Conservation (phyloP, 2,113 vertebrate species). For the Trinectes maculatus region DNA sequence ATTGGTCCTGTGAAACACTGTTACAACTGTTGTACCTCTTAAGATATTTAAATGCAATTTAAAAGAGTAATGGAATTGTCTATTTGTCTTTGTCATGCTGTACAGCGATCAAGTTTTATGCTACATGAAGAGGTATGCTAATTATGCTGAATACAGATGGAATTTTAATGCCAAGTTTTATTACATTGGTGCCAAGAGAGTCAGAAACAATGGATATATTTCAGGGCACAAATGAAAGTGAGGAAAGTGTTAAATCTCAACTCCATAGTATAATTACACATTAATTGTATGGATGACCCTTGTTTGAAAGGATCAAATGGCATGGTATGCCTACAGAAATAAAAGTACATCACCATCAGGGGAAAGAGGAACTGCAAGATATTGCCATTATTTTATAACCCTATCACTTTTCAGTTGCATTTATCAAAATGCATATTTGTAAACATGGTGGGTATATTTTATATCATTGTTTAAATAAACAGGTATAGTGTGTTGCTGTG, state of each 20-base stretch:
- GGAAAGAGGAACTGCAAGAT: no score
- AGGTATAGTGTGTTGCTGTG: not conserved
- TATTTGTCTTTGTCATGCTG: not conserved
- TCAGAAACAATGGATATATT: no score
- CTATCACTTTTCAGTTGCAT: constrained; percentile 7
- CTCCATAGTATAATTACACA: not conserved
- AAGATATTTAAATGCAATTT: constrained; percentile 21
- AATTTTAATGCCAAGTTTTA: not conserved
- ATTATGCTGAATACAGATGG: not conserved
- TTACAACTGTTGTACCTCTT: not conserved
- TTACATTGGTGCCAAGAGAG: constrained; percentile 16
- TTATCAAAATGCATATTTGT: constrained; percentile 28
- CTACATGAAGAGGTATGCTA: not conserved
- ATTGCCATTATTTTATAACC: constrained; percentile 9
- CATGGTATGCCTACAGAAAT: not conserved
- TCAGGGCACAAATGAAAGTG: not conserved
- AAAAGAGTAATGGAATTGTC: not conserved
- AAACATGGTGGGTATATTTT: constrained; percentile 47
- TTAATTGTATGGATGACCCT: not conserved
- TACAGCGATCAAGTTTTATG: not conserved
- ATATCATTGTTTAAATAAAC: constrained; percentile 63
- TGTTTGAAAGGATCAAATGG: not conserved
- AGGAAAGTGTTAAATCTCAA: not conserved
- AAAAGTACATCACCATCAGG: not conserved
- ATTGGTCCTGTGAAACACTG: constrained; percentile 8